These are phyloP conservation scores for Eulemur mongoz DNA, from an alignment of 2,797 vertebrate genomes.

Conservation along the genomic window DNA sequence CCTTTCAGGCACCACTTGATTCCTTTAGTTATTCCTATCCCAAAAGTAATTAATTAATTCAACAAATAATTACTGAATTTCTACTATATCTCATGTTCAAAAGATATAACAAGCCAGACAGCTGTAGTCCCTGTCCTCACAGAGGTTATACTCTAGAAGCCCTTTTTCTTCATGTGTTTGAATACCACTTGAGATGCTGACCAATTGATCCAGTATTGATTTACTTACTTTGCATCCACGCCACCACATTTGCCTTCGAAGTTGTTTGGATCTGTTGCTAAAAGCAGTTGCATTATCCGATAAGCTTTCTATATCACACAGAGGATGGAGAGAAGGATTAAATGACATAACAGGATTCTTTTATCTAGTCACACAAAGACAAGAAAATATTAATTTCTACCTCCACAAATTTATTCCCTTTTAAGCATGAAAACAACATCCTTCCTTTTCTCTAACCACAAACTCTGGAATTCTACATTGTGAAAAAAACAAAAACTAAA, in stretches of 20 bases:
- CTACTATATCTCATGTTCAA: background rate
- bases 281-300: slow-evolving; percentile 98
- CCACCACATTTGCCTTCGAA: slow-evolving; percentile 99
- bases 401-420: slow-evolving; percentile 3
- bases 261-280: slow-evolving; percentile 98
- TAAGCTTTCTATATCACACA: slow-evolving; percentile 91
- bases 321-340: slow-evolving; percentile 74
- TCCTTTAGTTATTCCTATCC: background rate
- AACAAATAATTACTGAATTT: background rate
- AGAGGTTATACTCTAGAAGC: background rate
- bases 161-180: background rate
- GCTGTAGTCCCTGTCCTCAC: rapidly evolving
- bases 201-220: rapidly evolving
- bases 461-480: background rate
- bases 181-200: background rate
- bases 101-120: background rate
- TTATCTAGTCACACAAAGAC: slow-evolving; percentile 49
- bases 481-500: background rate
- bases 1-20: background rate
- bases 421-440: slow-evolving; percentile 43
- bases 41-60: background rate
- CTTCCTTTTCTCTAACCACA: background rate
- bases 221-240: slow-evolving; percentile 94
- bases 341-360: slow-evolving; percentile 58
- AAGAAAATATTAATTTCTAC: slow-evolving; percentile 59